Base-by-base conservation (phyloP, 2,888 invertebrate species). In the Rotaria magnacalcarata region DNA sequence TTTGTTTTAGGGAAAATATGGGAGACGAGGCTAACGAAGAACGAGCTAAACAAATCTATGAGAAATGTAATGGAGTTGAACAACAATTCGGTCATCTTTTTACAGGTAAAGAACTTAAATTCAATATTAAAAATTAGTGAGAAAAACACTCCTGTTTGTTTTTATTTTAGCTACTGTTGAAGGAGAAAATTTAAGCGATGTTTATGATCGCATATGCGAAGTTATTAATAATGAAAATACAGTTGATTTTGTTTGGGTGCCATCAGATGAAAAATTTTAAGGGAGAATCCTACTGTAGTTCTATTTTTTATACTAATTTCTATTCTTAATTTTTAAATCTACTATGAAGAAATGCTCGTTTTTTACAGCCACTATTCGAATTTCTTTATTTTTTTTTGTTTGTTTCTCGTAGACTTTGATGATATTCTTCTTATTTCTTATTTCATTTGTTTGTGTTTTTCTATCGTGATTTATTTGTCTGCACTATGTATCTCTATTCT, bases 21-120 rank as follows among this genome's bases (percentile, higher is more conserved):
- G 75, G 75, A 21, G 75, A 85, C 34, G 67, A 85, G 11, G 60
- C 54, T 16, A 85, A 56, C 24, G 85, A 85, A 21, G 86, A 86
- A 41, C 75, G 43, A n/a, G 86, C 86, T 52, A 75, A 85, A 43
- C 54, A 86, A 50, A 74, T 86, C 24, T 86, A 19, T 47, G 86
- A 86, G 7, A 86, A 86, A 58, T 43, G 67, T 7, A 75, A 56
- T 58, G 85, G 47, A 58, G 24, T 85, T 50, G 86, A 86, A 43
- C 75, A 86, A 84, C 21, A 50, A 27, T 86, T 86, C 52, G 85
- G 58, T 24, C 80, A 86, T 34, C 56, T 85, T 50, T 86, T 85
- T 41, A 85, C 86, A 52, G 85, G 85, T 75, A 85, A 56, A 21
- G 75, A 54, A 4, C 2, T 21, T 6, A 54, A 21, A 54, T 2